Evolutionary conservation across 1,140 invertebrate genomes (phyloP).

Genomic region (Popillia japonica): DNA sequence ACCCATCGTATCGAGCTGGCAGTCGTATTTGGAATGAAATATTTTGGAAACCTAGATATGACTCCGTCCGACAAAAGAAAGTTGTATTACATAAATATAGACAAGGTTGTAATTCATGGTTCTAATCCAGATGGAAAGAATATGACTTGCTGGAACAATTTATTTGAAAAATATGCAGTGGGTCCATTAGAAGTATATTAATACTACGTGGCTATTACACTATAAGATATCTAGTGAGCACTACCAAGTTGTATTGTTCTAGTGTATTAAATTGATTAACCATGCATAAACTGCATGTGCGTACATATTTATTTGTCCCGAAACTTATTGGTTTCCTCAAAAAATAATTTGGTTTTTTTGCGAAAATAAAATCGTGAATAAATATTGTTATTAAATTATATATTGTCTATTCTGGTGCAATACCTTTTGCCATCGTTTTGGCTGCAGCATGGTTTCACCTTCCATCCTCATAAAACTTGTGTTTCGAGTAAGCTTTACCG

Average conservation of each 20-base stretch:
- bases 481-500: too few species aligned
- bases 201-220: not conserved
- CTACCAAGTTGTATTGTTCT: too few species aligned
- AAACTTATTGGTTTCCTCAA: too few species aligned
- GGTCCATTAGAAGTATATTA: not conserved
- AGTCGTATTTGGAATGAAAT: not conserved
- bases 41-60: not conserved
- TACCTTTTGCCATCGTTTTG: too few species aligned
- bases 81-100: constrained; percentile 12
- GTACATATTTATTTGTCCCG: not conserved
- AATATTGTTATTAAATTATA: too few species aligned
- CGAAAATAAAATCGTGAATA: too few species aligned
- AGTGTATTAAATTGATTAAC: not conserved
- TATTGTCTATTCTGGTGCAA: too few species aligned
- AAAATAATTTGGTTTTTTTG: too few species aligned
- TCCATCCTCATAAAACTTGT: too few species aligned
- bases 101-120: not conserved
- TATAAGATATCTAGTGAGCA: too few species aligned
- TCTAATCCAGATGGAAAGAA: not conserved
- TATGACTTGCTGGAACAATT: not conserved
- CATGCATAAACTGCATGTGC: not conserved
- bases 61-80: not conserved
- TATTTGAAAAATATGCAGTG: not conserved
- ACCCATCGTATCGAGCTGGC: not conserved
- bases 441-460: too few species aligned